Base-by-base conservation (phyloP, 2,888 invertebrate species). In the Emmelina monodactyla region DNA sequence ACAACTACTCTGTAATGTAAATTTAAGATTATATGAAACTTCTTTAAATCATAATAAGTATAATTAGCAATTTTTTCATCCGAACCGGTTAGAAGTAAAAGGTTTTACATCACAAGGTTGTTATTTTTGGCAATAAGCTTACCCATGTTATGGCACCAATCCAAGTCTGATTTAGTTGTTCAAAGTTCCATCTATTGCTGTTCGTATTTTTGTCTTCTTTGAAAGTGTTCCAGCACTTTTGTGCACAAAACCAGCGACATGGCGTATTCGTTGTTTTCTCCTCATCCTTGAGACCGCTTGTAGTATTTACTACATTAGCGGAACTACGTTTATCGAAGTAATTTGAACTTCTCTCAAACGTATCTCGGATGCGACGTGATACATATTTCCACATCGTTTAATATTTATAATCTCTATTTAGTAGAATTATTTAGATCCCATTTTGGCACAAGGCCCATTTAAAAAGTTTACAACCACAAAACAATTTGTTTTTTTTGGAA, bases 111-210 rank as follows among this genome's bases (percentile, higher is more conserved):
- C n/a, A n/a, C n/a, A n/a, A n/a, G n/a, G n/a, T n/a, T n/a, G n/a
- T n/a, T n/a, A n/a, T n/a, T n/a, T n/a, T n/a, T n/a, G n/a, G n/a
- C n/a, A n/a, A 29, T 7, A 29, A 3, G 9, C 56, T 61, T 62
- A 82, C 82, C 82, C 81, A 82, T 56, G 81, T 76, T 47, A 80
- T 78, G 65, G 80, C 80, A 68, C 69, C 69, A 45, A 76, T 64
- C 81, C 81, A 80, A 62, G 62, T 62, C 37, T 58, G 59, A 49
- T 73, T 71, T 28, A 78, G 43, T 31, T 69, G 62, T 30, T 72
- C 70, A 46, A 75, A 76, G 49, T 64, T 72, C 69, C 76, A 76
- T 52, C 55, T 58, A 25, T 65, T 66, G 33, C 53, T 62, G 44
- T 78, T 72, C 11, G 76, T 68, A 28, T 63, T 59, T 37, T 63